These are phyloP conservation scores for Pteropus alecto DNA, from an alignment of 2,113 vertebrate species.

Conservation along the genomic window DNA sequence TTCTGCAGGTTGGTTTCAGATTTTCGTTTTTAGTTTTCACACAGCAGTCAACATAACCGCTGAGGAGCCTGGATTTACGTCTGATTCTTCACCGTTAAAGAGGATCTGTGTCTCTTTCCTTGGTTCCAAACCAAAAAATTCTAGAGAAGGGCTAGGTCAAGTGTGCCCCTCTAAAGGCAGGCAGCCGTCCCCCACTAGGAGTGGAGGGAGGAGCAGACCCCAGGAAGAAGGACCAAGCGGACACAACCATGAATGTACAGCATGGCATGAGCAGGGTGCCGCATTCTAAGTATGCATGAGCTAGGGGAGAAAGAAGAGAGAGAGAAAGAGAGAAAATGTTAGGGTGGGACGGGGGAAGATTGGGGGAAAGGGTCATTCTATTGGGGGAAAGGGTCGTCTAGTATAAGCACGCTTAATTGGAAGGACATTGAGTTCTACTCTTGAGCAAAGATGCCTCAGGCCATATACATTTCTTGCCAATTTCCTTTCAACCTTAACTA, in stretches of 20 bases:
- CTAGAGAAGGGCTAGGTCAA: neutral
- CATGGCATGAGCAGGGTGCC: neutral
- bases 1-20: neutral
- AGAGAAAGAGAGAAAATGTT: neutral
- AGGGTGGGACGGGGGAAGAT: neutral
- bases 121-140: neutral
- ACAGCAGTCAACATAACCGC: neutral
- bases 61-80: neutral
- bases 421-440: slow-evolving; percentile 37
- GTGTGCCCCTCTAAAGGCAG: neutral
- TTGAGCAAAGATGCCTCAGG: slow-evolving; percentile 9
- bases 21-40: neutral
- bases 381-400: too few species aligned
- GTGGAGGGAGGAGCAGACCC: neutral
- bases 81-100: neutral
- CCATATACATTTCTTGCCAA: slow-evolving; percentile 27
- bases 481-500: slow-evolving; percentile 61
- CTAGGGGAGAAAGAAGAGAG: neutral
- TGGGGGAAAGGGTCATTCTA: neutral
- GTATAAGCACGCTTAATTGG: neutral
- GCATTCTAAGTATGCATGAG: neutral
- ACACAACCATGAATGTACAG: neutral
- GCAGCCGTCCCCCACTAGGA: neutral
- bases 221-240: neutral
- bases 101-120: neutral